These are phyloP conservation scores for Coilia nasus DNA, from an alignment of 2,797 vertebrate species.

Conservation along the genomic window DNA sequence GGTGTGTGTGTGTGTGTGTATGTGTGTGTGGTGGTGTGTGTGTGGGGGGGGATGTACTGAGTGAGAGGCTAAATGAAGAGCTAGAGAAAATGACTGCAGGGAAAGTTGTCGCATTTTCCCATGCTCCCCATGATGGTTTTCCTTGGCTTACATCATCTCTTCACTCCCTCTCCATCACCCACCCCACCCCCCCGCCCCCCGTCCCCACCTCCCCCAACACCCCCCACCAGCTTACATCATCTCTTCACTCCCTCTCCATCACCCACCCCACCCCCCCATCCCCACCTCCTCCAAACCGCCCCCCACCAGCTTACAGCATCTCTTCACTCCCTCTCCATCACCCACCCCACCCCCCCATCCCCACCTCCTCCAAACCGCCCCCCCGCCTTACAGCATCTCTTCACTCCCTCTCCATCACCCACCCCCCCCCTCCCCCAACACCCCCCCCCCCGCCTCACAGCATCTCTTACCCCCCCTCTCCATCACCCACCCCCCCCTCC, in stretches of 20 bases:
- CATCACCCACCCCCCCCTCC: too few species aligned
- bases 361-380: too few species aligned
- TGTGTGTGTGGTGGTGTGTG: neutral
- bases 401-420: too few species aligned
- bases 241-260: too few species aligned
- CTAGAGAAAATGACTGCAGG: neutral
- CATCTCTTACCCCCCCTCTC: too few species aligned
- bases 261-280: neutral
- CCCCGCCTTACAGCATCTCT: too few species aligned
- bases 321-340: too few species aligned
- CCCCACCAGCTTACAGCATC: neutral
- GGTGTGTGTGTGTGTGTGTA: neutral
- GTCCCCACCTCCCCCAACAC: neutral
- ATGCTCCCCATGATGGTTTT: neutral
- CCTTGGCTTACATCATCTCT: slow-evolving; percentile 9
- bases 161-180: neutral
- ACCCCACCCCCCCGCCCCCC: neutral
- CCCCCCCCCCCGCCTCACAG: too few species aligned
- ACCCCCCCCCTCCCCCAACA: too few species aligned
- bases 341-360: too few species aligned
- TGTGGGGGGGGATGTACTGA: neutral
- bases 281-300: neutral
- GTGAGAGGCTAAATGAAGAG: neutral
- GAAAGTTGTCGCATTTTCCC: neutral
- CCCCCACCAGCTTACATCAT: neutral